These are phyloP conservation scores for Dusona sp. DNA, from an alignment of 2,888 invertebrate genomes.

Conservation along the genomic window DNA sequence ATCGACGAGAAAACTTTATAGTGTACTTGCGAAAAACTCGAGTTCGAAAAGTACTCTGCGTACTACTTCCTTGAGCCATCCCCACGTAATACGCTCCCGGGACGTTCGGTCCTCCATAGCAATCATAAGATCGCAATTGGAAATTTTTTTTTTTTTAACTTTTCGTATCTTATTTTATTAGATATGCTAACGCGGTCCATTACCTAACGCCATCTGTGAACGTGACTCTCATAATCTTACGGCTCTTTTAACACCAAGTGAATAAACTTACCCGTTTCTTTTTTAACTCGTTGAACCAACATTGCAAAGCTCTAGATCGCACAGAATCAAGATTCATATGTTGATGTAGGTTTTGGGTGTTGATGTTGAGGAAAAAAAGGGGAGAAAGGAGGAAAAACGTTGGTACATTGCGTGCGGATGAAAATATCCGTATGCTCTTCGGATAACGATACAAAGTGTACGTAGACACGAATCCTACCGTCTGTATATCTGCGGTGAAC, in stretches of 20 bases:
- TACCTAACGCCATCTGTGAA: neutral
- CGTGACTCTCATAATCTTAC: conserved; percentile 21
- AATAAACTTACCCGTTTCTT: conserved; percentile 12
- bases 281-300: conserved; percentile 13
- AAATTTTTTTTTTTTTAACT: conserved; percentile 18
- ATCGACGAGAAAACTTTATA: conserved; percentile 47
- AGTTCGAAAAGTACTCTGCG: conserved; percentile 35
- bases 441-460: conserved; percentile 34
- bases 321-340: conserved; percentile 1
- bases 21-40: conserved; percentile 9
- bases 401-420: conserved; percentile 10
- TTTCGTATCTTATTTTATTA: conserved; percentile 19
- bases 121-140: conserved; percentile 20
- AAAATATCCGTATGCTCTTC: conserved; percentile 28
- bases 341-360: neutral
- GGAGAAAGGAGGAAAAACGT: neutral
- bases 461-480: conserved; percentile 48
- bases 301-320: conserved; percentile 4
- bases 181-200: conserved; percentile 11
- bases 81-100: conserved; percentile 16
- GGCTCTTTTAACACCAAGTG: conserved; percentile 10
- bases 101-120: neutral
- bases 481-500: conserved; percentile 14
- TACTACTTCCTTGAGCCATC: conserved; percentile 4
- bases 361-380: neutral